These are phyloP conservation scores for Adelosebastes latens DNA, from an alignment of 2,797 vertebrate genomes.

Conservation along the genomic window DNA sequence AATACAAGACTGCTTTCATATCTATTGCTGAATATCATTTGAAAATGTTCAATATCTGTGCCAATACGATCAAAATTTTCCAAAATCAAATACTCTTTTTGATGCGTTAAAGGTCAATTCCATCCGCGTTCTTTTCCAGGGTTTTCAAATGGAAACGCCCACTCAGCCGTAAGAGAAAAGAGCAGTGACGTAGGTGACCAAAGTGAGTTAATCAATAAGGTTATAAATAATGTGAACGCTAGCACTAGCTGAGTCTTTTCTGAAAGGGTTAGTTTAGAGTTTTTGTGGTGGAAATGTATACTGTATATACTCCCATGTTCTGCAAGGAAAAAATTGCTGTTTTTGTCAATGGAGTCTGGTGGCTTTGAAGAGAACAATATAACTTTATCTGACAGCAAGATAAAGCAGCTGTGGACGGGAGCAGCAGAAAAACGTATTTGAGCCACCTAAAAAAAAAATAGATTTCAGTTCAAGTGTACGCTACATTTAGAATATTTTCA, in stretches of 20 bases:
- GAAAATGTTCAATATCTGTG: not conserved
- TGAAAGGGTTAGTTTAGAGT: no score
- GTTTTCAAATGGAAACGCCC: not conserved
- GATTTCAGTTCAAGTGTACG: fast-evolving
- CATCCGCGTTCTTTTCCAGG: no score
- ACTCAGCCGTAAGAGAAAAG: not conserved
- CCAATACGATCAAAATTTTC: not conserved
- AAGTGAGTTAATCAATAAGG: not conserved
- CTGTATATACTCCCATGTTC: not conserved
- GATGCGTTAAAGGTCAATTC: not conserved
- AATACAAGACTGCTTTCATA: not conserved
- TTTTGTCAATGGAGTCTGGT: not conserved
- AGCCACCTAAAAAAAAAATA: not conserved
- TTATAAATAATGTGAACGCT: not conserved
- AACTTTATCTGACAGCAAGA: not conserved
- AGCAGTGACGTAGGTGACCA: not conserved
- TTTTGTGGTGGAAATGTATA: not conserved
- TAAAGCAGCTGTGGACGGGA: not conserved
- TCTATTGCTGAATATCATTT: not conserved
- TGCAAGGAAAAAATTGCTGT: not conserved
- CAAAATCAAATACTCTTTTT: not conserved
- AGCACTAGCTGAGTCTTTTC: not conserved
- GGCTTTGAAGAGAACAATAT: no score
- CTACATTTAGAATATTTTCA: not conserved
- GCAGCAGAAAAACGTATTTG: not conserved